Evolutionary conservation across 2,113 vertebrate genomes (phyloP).

Genomic region (Merops nubicus): DNA sequence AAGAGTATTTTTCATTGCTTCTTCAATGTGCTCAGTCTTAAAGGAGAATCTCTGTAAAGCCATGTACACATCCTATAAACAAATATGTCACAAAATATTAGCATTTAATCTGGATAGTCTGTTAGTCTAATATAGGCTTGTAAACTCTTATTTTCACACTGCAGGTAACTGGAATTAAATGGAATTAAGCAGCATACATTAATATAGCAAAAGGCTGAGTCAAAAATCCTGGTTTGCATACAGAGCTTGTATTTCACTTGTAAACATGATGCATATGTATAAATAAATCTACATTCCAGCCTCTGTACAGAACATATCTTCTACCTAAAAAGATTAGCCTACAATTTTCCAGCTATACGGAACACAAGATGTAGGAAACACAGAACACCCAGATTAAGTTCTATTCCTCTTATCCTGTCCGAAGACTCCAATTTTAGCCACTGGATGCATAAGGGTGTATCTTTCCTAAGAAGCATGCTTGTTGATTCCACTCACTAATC

Average conservation of each 20-base stretch:
- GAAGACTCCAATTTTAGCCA: background rate
- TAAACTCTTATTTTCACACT: background rate
- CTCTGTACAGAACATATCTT: background rate
- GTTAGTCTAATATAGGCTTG: background rate
- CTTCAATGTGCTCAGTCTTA: constrained; percentile 93
- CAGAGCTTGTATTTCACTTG: background rate
- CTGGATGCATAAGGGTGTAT: background rate
- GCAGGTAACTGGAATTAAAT: background rate
- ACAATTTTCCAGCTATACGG: background rate
- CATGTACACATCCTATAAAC: constrained; percentile 89
- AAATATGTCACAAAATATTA: background rate
- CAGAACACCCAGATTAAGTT: background rate
- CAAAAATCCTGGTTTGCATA: background rate
- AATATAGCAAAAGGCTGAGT: background rate
- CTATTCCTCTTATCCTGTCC: background rate
- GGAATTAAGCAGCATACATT: background rate
- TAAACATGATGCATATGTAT: rapidly evolving
- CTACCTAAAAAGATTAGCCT: background rate
- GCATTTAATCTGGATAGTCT: background rate
- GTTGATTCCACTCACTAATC: background rate
- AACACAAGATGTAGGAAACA: background rate
- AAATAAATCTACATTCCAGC: background rate
- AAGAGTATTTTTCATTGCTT: constrained; percentile 95
- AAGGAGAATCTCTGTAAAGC: constrained; percentile 92
- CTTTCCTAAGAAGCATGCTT: background rate